Base-by-base conservation (phyloP, 2,797 vertebrate genomes). In the Octomys mimax region DNA sequence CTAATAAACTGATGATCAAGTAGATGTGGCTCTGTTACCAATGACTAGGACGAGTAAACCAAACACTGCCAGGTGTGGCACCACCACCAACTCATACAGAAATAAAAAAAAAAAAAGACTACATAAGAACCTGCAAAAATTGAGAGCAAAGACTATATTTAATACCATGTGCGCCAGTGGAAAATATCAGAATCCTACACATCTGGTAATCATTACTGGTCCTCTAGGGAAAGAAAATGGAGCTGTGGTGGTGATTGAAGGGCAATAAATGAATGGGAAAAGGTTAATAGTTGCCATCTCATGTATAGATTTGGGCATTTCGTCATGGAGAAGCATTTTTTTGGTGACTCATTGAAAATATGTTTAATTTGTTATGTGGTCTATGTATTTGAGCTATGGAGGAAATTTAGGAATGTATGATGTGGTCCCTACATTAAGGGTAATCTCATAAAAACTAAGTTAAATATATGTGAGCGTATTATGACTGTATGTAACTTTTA, bases 101-200 rank as follows among this genome's bases (percentile, higher is more conserved):
- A 94, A 80, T 46, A 78, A 28, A n/a, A 94, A 33, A 36, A 49
- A 68, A 96, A 84, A 96, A 84, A 79, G 24, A 21, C 64, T 79
- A 59, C 1, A 73, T 31, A 86, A 87, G n/a, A 70, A 54, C 8
- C 73, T 2, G 26, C 4, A 66, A 64, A 96, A 83, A 70, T 18
- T 14, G 4, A 57, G 54, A 57, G 54, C 16, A 57, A 19, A 57
- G 54, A 57, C 54, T 52, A 59, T 86, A 83, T 95, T 94, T 33
- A 61, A 28, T 84, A 62, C 1, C 28, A 12, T 16, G 26, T 36
- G 90, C 89, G 39, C 36, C 39, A 86, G 21, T 77, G 28, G 3
- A 4, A 81, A 88, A 5, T 79, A 46, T 64, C 57, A 49, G 49
- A 70, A 84, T 85, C 49, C 42, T 82, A 36, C 6, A 62, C 12